Conservation (phyloP, 2,797 vertebrate species). For the Limosa lapponica region DNA sequence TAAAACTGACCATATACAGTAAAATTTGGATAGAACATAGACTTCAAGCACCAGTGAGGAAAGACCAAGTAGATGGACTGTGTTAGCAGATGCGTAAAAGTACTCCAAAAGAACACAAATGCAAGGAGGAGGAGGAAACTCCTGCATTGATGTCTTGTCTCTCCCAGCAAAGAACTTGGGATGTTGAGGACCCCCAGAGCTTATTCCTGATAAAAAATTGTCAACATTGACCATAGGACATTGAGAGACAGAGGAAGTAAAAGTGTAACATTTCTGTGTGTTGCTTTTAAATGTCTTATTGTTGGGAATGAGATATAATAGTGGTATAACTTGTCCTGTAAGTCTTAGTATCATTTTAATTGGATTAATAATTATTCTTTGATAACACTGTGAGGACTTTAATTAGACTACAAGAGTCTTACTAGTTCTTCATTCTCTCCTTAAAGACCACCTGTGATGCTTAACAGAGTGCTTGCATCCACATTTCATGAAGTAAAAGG, state of each 20-base stretch:
- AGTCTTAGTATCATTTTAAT: background rate
- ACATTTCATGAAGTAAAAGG: background rate
- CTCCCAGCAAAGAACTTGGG: background rate
- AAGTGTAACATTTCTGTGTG: background rate
- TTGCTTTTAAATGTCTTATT: background rate
- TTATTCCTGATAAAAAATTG: background rate
- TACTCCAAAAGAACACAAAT: background rate
- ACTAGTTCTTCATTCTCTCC: background rate
- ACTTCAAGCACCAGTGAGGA: background rate
- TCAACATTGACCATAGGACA: background rate
- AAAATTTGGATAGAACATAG: background rate
- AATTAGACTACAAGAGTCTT: background rate
- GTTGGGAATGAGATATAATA: background rate
- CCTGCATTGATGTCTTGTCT: background rate
- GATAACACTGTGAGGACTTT: background rate
- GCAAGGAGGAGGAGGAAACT: background rate
- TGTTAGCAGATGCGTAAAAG: background rate
- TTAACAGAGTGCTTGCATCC: background rate
- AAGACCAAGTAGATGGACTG: background rate
- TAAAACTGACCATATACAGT: background rate
- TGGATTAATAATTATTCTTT: background rate
- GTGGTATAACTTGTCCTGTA: background rate
- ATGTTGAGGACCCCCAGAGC: background rate
- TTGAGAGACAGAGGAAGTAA: background rate
- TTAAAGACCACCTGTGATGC: background rate